phyloP scores from a whole-genome alignment of 2,113 vertebrate genomes.

The Amazona vittata region DNA sequence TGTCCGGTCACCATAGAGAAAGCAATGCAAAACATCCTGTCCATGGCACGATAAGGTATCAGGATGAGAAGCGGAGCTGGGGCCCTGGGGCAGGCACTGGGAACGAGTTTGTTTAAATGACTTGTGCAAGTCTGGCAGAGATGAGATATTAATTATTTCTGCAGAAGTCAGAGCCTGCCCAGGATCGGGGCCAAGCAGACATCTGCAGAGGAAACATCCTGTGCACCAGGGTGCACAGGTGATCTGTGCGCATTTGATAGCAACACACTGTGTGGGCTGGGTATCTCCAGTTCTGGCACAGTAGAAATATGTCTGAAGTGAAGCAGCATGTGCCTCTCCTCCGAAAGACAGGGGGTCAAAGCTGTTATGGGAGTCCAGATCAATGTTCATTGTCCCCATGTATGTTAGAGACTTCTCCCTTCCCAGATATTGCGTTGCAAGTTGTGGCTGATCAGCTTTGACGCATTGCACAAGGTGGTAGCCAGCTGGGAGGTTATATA shows the following conservation, averaged over 20 bases:
- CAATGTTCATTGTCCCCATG: neutral
- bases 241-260: neutral
- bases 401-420: neutral
- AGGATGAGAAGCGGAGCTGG: neutral
- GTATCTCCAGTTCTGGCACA: neutral
- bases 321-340: neutral
- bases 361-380: neutral
- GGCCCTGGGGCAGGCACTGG: slow-evolving; percentile 5
- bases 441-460: neutral
- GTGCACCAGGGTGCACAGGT: neutral
- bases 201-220: slow-evolving; percentile 56
- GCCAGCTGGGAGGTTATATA: neutral
- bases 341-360: neutral
- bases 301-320: neutral
- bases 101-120: slow-evolving; percentile 43
- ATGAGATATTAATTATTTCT: slow-evolving; percentile 42
- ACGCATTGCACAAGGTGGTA: neutral
- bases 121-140: slow-evolving; percentile 43
- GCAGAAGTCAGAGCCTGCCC: slow-evolving; percentile 39
- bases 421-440: neutral
- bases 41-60: slow-evolving; percentile 19
- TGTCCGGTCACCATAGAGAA: slow-evolving; percentile 49
- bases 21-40: slow-evolving; percentile 54
- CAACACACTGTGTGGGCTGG: slow-evolving; percentile 36
- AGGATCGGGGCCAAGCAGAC: slow-evolving; percentile 22